Base-by-base conservation (phyloP, 2,113 vertebrate genomes). In the Galemys pyrenaicus region DNA sequence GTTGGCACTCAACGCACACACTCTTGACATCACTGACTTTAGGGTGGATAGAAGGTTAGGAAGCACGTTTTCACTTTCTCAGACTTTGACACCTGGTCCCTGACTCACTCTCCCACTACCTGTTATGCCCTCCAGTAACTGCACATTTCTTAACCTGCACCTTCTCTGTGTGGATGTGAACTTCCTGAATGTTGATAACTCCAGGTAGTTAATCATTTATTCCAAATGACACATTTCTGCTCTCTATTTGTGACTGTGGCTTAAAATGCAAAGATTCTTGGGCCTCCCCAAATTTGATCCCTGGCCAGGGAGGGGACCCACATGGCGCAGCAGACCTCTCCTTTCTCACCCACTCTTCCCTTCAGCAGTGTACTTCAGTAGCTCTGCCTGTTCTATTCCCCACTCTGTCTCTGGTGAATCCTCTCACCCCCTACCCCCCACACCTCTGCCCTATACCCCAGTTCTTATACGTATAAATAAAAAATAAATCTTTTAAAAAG, bases 41-140 rank as follows among this genome's bases (percentile, higher is more conserved):
- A 20, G 6, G 24, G 32, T 7, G 3, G 12, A 26, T 4, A n/a
- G 0, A 64, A 35, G 54, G 49, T 51, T 83, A 78, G n/a, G 28
- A 68, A 87, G 54, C 30, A 65, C 2, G 35, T 49, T 68, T 92
- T 92, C 67, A 89, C 71, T 49, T 90, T 68, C 64, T 89, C 64
- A 41, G 92, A 35, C 28, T 85, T 65, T 73, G 35, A 93, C 60
- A 26, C 12, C 28, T 41, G 54, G 24, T 11, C 9, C 68, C 30
- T 67, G 60, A 70, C 32, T n/a, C 6, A 41, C 26, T 80, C 39
- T 75, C 35, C 46, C n/a, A 56, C 15, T 0, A 1, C 60, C 44
- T 49, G n/a, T 19, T 44, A 67, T 0, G 7, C 8, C 78, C 17
- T 73, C 46, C n/a, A 46, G 67, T 35, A 81, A 41, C 39, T 24